Conservation (phyloP, 2,888 invertebrate genomes). For the Macrosiphum euphorbiae region DNA sequence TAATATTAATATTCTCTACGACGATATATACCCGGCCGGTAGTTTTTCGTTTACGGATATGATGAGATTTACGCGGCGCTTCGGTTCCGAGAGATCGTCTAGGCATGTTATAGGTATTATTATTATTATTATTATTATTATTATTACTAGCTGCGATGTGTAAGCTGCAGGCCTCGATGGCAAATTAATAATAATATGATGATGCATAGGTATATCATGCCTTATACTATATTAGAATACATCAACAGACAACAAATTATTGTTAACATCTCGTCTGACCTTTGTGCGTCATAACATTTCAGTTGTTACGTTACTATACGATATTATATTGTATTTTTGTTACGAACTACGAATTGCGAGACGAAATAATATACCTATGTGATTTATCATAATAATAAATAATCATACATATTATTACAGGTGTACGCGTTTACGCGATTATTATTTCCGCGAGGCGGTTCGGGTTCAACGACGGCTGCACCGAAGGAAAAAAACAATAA, state of each 20-base stretch:
- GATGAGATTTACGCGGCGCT: background rate
- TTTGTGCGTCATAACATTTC: background rate
- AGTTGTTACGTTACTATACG: background rate
- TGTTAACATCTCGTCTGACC: background rate
- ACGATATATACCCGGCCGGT: background rate
- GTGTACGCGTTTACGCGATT: background rate
- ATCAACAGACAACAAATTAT: background rate
- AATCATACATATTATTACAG: background rate
- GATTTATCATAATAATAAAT: background rate
- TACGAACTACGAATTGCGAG: background rate
- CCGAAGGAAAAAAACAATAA: background rate
- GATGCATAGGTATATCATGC: background rate
- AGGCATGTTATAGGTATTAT: background rate
- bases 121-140: background rate
- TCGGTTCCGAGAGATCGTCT: background rate
- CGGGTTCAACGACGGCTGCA: background rate
- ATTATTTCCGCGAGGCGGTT: conserved; percentile 1
- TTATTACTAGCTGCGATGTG: background rate
- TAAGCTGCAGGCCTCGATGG: background rate
- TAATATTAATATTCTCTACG: background rate
- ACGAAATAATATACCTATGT: background rate
- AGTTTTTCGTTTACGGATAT: background rate
- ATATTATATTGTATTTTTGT: background rate
- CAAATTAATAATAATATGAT: background rate
- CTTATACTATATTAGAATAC: background rate